A percentile compares a stretch with the other conserved stretches of the same genome.
Conservation (phyloP, 2,113 vertebrate species). For the Jacana jacana region DNA sequence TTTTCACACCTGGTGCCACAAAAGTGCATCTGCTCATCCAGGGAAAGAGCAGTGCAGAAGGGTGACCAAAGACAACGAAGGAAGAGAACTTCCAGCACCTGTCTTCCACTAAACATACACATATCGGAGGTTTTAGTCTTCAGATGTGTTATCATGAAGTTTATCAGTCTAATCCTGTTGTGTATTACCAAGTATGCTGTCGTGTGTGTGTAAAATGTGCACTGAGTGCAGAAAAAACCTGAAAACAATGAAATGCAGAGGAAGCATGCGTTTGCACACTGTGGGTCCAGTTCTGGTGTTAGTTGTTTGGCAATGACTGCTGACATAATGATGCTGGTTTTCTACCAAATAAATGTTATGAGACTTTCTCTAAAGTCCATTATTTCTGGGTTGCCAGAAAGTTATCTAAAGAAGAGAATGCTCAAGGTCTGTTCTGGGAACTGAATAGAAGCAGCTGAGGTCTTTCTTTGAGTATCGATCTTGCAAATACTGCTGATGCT, state of each 20-base stretch:
- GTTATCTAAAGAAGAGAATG: neutral
- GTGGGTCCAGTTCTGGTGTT: neutral
- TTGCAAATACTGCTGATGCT: neutral
- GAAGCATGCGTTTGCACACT: neutral
- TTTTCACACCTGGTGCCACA: neutral
- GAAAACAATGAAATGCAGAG: rapidly evolving
- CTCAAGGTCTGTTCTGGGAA: neutral
- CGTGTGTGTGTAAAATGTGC: neutral
- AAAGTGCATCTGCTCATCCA: neutral
- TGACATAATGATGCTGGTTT: neutral
- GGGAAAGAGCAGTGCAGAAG: neutral
- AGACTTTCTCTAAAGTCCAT: neutral
- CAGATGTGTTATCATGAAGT: neutral
- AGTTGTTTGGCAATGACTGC: neutral
- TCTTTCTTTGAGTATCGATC: neutral
- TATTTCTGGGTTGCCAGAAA: neutral
- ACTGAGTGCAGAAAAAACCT: neutral
- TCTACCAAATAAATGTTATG: neutral
- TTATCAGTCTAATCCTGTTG: neutral
- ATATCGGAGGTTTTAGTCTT: neutral
- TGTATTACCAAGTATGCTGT: neutral
- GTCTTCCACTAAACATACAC: neutral
- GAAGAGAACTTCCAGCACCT: neutral
- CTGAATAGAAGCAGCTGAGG: neutral
- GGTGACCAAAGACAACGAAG: neutral